phyloP scores from a whole-genome alignment of 2,113 vertebrate genomes.

The Megaceryle torquata region DNA sequence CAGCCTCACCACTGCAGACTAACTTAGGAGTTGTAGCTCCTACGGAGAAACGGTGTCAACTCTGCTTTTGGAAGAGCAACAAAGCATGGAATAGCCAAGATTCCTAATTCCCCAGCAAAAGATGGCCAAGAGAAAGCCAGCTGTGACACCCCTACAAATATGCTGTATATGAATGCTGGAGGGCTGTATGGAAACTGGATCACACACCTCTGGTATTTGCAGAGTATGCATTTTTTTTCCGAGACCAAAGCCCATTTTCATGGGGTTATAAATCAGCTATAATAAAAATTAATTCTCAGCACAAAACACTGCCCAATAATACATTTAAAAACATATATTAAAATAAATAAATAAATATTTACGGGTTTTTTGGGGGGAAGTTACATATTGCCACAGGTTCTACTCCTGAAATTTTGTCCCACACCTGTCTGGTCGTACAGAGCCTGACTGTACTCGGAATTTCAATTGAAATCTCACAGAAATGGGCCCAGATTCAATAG shows the following conservation, averaged over 20 bases:
- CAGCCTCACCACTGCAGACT: background rate
- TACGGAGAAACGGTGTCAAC: background rate
- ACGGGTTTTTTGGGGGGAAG: background rate
- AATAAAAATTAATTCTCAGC: background rate
- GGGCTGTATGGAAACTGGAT: background rate
- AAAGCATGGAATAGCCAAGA: background rate
- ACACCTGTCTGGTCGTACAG: background rate
- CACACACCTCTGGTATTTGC: background rate
- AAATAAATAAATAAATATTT: background rate
- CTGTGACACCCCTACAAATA: background rate
- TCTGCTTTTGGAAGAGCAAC: background rate
- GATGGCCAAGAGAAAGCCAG: background rate
- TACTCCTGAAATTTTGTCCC: background rate
- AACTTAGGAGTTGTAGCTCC: background rate
- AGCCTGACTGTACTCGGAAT: background rate
- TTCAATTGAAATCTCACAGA: background rate
- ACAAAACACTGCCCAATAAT: background rate
- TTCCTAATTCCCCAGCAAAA: background rate
- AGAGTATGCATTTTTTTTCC: background rate
- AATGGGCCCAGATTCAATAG: background rate
- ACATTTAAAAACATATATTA: background rate
- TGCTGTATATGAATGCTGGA: background rate
- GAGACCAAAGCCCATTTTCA: background rate
- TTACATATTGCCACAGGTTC: background rate
- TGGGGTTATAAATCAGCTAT: background rate